These are phyloP conservation scores for Drosophila novamexicana DNA, from an alignment of 1,140 invertebrate genomes.

Conservation along the genomic window DNA sequence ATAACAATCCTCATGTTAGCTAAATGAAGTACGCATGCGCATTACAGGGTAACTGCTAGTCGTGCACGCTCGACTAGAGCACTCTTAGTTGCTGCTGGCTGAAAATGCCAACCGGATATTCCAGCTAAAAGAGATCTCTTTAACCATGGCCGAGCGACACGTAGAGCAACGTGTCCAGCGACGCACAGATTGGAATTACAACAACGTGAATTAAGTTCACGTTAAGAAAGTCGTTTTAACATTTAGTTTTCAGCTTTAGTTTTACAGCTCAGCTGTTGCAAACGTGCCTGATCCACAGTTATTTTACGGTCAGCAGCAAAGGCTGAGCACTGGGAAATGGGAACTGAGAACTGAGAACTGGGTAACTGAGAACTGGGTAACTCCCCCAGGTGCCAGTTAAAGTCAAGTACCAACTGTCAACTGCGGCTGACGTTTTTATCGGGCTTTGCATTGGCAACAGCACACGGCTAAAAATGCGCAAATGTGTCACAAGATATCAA, in stretches of 20 bases:
- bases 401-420: conserved; percentile 13
- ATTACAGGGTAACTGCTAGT: background rate
- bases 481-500: conserved; percentile 36
- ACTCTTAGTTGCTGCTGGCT: background rate
- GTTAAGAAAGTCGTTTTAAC: conserved; percentile 26
- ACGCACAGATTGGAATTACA: conserved; percentile 36
- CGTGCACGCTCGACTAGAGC: background rate
- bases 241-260: conserved; percentile 1
- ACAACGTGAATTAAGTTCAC: conserved; percentile 9
- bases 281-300: conserved; percentile 23
- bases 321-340: conserved; percentile 28
- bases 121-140: conserved; percentile 28
- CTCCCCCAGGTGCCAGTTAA: conserved; percentile 17
- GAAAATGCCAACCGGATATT: conserved; percentile 52
- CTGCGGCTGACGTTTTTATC: conserved; percentile 38
- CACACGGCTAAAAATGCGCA: background rate
- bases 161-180: conserved; percentile 34
- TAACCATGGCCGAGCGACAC: conserved; percentile 17
- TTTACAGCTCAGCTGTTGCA: conserved; percentile 3
- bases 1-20: no score
- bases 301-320: conserved; percentile 10
- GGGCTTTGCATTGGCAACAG: conserved; percentile 9
- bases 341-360: background rate
- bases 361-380: conserved; percentile 26
- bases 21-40: no score